A percentile compares a stretch with the other conserved stretches of the same genome.
Conservation (phyloP, 2,797 vertebrate genomes). For the Simalia tracyae region DNA sequence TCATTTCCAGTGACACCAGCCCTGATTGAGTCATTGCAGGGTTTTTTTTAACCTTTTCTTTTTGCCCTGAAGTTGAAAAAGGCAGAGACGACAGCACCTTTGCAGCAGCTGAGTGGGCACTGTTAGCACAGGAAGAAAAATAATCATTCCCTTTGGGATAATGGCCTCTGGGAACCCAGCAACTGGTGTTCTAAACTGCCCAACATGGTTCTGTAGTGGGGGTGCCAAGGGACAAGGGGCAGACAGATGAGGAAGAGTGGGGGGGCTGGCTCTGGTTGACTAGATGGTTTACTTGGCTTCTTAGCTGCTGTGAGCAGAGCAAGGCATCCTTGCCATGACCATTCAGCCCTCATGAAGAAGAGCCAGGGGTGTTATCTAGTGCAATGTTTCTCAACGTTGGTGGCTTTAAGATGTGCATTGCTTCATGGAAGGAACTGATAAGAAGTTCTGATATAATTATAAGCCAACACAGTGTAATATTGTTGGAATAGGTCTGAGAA, state of each 20-base stretch:
- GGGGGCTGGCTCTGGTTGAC: not conserved
- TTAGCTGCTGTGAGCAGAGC: not conserved
- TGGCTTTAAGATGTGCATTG: too few species aligned
- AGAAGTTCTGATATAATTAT: too few species aligned
- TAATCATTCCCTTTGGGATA: not conserved
- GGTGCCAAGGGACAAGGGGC: not conserved
- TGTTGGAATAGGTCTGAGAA: too few species aligned
- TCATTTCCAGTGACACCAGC: not conserved
- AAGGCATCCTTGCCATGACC: not conserved
- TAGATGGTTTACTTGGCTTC: not conserved
- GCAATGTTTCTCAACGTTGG: not conserved
- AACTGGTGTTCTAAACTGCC: not conserved
- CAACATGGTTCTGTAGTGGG: not conserved
- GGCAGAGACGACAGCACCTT: not conserved
- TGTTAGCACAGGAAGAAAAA: not conserved
- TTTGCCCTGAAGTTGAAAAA: not conserved
- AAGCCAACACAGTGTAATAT: too few species aligned
- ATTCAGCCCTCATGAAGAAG: not conserved
- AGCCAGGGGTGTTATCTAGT: not conserved
- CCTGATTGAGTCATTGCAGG: not conserved
- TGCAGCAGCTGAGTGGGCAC: not conserved
- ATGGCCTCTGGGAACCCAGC: not conserved
- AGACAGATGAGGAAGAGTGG: not conserved
- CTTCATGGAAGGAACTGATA: too few species aligned
- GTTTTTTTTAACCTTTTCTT: not conserved